Conservation (phyloP, 2,113 vertebrate species). For the Lagopus leucura region DNA sequence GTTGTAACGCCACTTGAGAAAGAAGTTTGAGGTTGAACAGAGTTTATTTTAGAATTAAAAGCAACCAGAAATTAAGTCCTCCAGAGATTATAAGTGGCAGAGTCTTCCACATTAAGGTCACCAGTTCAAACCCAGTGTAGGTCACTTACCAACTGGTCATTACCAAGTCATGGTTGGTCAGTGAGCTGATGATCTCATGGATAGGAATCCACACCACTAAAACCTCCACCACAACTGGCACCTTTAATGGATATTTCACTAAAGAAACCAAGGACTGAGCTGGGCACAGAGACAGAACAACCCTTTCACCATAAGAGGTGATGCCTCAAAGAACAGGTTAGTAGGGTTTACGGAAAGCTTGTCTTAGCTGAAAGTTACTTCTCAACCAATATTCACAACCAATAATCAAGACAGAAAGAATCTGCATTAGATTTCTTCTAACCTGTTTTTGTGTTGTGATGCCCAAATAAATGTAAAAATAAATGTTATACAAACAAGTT, state of each 20-base stretch:
- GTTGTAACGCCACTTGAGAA: neutral
- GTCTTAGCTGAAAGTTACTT: neutral
- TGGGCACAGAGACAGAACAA: neutral
- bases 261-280: neutral
- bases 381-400: neutral
- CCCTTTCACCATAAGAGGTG: neutral
- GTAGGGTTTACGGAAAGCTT: neutral
- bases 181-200: constrained; percentile 33
- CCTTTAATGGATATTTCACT: neutral
- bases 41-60: constrained; percentile 28
- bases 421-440: constrained; percentile 3
- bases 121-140: constrained; percentile 41
- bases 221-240: constrained; percentile 51
- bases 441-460: neutral
- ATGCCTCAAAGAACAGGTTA: neutral
- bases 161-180: constrained; percentile 15
- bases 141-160: constrained; percentile 32
- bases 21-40: neutral
- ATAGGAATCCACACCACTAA: constrained; percentile 37
- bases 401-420: constrained; percentile 36
- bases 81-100: neutral
- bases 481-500: constrained; percentile 58
- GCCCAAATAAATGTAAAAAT: constrained; percentile 27
- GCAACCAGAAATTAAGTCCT: neutral
- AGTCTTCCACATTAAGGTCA: constrained; percentile 40